Evolutionary conservation across 2,888 invertebrate genomes (phyloP), one percentile per base, ranked within the genome.

Genomic region (Eupithecia vulgata): DNA sequence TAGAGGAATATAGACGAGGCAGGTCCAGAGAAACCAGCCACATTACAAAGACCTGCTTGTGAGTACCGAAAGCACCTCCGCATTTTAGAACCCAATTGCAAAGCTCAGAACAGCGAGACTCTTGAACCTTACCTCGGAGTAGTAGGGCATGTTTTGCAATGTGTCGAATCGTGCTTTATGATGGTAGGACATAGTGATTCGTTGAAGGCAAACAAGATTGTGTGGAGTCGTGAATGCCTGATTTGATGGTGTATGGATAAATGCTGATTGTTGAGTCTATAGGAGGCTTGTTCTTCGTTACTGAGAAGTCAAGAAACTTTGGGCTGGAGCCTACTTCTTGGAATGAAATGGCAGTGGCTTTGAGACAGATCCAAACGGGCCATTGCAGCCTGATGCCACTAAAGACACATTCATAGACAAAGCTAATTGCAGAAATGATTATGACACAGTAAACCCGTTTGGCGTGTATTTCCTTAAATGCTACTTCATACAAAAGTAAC

Each of bases 201-300:
- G 85, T 91, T 89, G 92, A 93, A 92, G 93, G 93, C 90, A 85
- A 93, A 90, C 92, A 85, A 88, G 93, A 87, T 90, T 89, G 84
- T 86, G 87, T 90, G 84, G 88, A 90, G 85, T 89, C 86, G 88
- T 89, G 88, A 90, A 88, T 87, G 87, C 85, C 85, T 87, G 89
- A 90, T 90, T 91, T 88, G 88, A 87, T 87, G 84, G 84, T 83
- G 86, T 84, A 83, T 82, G 84, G 85, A 85, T 88, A 85, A 85
- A 84, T 82, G 82, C 78, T 81, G 82, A 84, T 82, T 83, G 83
- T 84, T 81, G 79, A 80, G 80, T 79, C 79, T 81, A 80, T 78
- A 79, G 80, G 78, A 57, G 74, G 70, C 71, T 79, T 80, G 76
- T 81, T 70, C 73, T 65, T 73, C 40, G 68, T 70, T 69, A 74